Evolutionary conservation across 2,797 vertebrate genomes (phyloP), one percentile per base, ranked within the genome.

Genomic region (Helicolenus hilgendorfi): DNA sequence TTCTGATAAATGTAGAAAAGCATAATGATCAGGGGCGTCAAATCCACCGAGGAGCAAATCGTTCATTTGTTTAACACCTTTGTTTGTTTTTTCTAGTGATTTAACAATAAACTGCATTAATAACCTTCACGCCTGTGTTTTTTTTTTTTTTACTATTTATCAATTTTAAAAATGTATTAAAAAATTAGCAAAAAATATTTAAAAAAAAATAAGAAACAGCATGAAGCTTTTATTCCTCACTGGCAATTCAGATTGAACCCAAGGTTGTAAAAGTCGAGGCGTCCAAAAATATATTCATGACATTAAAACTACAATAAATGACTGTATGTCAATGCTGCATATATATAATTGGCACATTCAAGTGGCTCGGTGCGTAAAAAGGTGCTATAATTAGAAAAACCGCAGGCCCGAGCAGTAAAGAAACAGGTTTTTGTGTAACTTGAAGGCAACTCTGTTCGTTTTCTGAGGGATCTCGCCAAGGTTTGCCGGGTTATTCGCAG

Each of bases 361-460:
- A 79, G 89, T 89, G 83, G 83, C 83, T 83, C 85, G 72, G 83
- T 92, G 88, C 90, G 93, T 96, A 92, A 88, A 96, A 95, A 90
- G 87, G 94, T 89, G 88, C 96, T 97, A 96, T 97, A 97, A 97
- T 98, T 98, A 98, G 96, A 91, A 91, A 80, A 91, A 79, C 90
- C 92, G 60, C 88, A 85, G 86, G 72, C 72, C 88, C 2, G 71
- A 89, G 92, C 86, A 82, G 91, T 95, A 93, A 84, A 95, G 91
- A 97, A 95, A 94, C 96, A 92, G 91, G 86, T 90, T 97, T 94
- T 94, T 92, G 96, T 92, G 83, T 70, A 84, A 93, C 95, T 92
- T 96, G 82, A 96, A 98, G 96, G 97, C 94, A 92, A 96, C 96
- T 92, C 97, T 97, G 97, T 97, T 98, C 89, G 73, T 93, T 96